Conservation (phyloP, 2,797 vertebrate genomes). For the Coccyzus lansbergi region DNA sequence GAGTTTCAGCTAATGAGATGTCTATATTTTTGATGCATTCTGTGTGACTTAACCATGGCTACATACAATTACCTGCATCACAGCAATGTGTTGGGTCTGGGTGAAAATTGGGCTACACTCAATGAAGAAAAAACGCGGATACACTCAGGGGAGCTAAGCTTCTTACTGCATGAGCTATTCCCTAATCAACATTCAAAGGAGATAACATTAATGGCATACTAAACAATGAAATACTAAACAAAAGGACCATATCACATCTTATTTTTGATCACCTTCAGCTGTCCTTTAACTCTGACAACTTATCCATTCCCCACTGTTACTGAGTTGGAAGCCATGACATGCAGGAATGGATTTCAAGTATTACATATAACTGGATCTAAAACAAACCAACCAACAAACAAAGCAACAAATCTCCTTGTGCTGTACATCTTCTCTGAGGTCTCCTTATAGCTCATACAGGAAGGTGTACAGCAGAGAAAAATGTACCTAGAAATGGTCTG, state of each 20-base stretch:
- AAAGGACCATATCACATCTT: not conserved
- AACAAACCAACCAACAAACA: not conserved
- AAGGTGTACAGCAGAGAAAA: not conserved
- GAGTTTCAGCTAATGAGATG: not conserved
- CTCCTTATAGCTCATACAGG: not conserved
- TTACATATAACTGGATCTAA: not conserved
- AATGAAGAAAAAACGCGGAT: not conserved
- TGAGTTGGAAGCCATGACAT: not conserved
- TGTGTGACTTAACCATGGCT: not conserved
- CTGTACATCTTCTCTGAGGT: not conserved
- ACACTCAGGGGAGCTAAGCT: not conserved
- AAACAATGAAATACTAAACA: not conserved
- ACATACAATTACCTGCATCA: not conserved
- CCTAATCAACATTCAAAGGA: not conserved
- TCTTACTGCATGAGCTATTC: not conserved
- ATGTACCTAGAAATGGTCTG: not conserved
- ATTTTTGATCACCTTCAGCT: not conserved
- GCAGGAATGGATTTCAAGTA: not conserved
- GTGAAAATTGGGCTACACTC: not conserved
- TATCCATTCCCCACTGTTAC: not conserved
- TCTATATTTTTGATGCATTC: not conserved
- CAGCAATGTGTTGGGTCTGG: accelerated
- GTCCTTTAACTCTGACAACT: not conserved
- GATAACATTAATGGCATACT: not conserved
- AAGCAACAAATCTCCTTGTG: not conserved